phyloP scores from a whole-genome alignment of 2,113 vertebrate genomes.

The Alosa alosa region DNA sequence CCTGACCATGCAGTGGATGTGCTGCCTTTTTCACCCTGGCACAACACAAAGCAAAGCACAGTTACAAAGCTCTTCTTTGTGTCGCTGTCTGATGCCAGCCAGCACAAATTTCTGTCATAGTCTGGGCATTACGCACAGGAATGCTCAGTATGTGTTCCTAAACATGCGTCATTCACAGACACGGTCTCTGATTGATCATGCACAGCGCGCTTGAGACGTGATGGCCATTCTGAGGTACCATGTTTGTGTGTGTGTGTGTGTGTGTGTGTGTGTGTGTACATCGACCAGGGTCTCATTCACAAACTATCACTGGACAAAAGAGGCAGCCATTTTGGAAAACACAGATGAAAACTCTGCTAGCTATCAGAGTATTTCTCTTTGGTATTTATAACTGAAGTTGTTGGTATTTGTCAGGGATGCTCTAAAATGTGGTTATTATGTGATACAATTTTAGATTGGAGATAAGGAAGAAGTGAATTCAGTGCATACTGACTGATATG shows the following conservation, averaged over 20 bases:
- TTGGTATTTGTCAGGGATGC: too few relatives aligned
- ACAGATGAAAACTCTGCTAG: neutral
- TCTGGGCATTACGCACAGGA: neutral
- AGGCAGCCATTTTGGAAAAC: neutral
- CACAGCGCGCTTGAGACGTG: neutral
- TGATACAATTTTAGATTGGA: neutral
- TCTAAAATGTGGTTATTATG: neutral
- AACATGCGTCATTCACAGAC: neutral
- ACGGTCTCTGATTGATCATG: neutral
- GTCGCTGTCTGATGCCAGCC: neutral
- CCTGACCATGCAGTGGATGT: too few relatives aligned
- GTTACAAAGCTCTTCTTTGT: neutral
- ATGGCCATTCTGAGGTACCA: neutral
- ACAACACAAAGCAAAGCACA: neutral
- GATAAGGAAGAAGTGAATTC: neutral
- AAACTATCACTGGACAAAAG: neutral
- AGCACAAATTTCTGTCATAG: neutral
- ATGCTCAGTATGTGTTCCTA: neutral
- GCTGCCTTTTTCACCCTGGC: too few relatives aligned
- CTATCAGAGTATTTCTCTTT: neutral
- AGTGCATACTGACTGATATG: neutral
- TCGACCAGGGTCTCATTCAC: slow-evolving; percentile 11
- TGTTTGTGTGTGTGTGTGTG: neutral
- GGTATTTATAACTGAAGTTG: neutral
- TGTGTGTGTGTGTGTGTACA: neutral